Evolutionary conservation across 2,113 vertebrate species (phyloP), one percentile per base, ranked within the genome.

Genomic region (Chionis minor): DNA sequence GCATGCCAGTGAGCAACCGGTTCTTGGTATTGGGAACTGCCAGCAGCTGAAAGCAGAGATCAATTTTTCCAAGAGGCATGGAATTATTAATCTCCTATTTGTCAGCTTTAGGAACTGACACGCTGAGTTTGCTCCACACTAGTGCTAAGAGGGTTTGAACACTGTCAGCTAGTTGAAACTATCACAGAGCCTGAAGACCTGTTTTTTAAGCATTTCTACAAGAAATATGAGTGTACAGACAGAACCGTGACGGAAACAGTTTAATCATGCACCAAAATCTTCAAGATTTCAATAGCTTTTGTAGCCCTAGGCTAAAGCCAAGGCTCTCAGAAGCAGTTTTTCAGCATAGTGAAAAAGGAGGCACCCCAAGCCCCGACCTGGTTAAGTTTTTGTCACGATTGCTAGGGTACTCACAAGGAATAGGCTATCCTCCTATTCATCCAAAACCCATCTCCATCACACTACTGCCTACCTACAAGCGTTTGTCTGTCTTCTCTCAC

Each of bases 351-450:
- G 51, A 45, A 72, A 86, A 22, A 69, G 24, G 13, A 77, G 12
- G 70, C 8, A 65, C 10, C 52, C 10, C 38, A 62, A 28, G 3
- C 30, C 38, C 7, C 4, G 2, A 6, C 5, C 5, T 11, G 1
- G 8, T 6, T 61, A 55, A 27, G 5, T 10, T 81, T 87, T 47
- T 70, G 28, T 30, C 15, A 22, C 2, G 40, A 81, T 14, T 86
- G 14, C 40, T 49, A 21, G 9, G 32, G 38, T 65, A 52, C n/a
- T 55, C 52, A 32, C 62, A 69, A 28, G 26, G 38, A 83, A 58
- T 1, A 40, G 28, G 6, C 8, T 56, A 33, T 18, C 30, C 45
- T 66, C 23, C 30, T 20, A 10, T n/a, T 54, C 10, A 8, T 10
- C 55, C 61, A 44, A 88, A 92, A 47, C 8, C 17, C 52, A 54